Evolutionary conservation across 2,888 invertebrate species (phyloP).

Genomic region (Galerucella calmariensis): DNA sequence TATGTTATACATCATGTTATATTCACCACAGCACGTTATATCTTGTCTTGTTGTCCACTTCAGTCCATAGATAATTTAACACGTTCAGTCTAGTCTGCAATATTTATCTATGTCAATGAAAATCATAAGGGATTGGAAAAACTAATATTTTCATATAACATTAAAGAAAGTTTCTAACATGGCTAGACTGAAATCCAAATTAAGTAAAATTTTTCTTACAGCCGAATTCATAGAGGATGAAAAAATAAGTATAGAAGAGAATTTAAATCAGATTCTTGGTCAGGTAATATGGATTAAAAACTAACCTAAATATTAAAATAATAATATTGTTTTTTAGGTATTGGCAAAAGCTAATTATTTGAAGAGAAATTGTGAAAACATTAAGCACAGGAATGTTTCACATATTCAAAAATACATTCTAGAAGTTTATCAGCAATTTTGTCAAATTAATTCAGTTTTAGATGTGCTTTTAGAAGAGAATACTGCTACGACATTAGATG

Average conservation of each 20-base stretch:
- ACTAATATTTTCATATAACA: neutral
- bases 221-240: constrained; percentile 37
- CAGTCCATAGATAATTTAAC: too few relatives aligned
- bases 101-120: too few relatives aligned
- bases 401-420: constrained; percentile 37
- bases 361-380: constrained; percentile 18
- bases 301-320: neutral
- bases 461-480: constrained; percentile 35
- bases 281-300: constrained; percentile 19
- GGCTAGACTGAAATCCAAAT: constrained; percentile 36
- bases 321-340: constrained; percentile 23
- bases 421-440: constrained; percentile 37
- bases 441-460: constrained; percentile 40
- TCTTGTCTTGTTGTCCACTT: too few relatives aligned
- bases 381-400: constrained; percentile 32
- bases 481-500: constrained; percentile 18
- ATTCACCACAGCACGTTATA: too few relatives aligned
- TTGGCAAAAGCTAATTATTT: constrained; percentile 26
- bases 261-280: constrained; percentile 30
- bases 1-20: too few relatives aligned
- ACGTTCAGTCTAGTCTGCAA: too few relatives aligned
- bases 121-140: too few relatives aligned
- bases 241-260: constrained; percentile 30
- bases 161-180: constrained; percentile 15
- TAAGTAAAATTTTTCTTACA: constrained; percentile 28